Evolutionary conservation across 2,113 vertebrate genomes (phyloP).

Genomic region (Istiophorus platypterus): DNA sequence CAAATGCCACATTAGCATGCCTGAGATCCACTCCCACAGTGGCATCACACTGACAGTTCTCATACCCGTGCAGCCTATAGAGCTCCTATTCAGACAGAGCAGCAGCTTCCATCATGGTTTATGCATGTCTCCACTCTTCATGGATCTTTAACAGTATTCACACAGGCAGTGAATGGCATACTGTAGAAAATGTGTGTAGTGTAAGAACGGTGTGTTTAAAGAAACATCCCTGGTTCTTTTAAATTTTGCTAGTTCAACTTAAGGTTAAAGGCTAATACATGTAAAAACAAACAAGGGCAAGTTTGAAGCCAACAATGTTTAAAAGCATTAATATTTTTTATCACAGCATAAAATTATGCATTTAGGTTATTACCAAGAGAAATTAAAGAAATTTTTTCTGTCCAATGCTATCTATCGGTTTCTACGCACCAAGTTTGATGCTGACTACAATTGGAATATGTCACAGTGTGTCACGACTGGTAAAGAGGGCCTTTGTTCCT

Average conservation of each 20-base stretch:
- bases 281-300: background rate
- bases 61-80: conserved; percentile 48
- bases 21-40: conserved; percentile 49
- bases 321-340: conserved; percentile 9
- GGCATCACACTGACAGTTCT: conserved; percentile 57
- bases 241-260: background rate
- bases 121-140: conserved; percentile 54
- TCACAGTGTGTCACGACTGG: conserved; percentile 42
- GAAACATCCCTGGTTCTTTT: conserved; percentile 5
- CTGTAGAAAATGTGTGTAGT: conserved; percentile 8
- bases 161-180: conserved; percentile 28
- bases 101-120: conserved; percentile 62
- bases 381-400: conserved; percentile 12
- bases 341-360: background rate
- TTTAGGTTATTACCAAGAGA: conserved; percentile 20
- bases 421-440: conserved; percentile 54
- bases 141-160: conserved; percentile 42
- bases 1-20: conserved; percentile 85
- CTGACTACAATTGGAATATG: conserved; percentile 41
- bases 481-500: conserved; percentile 66
- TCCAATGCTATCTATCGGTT: conserved; percentile 26
- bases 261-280: background rate
- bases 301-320: background rate
- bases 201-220: conserved; percentile 27
- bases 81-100: conserved; percentile 51